phyloP scores from a whole-genome alignment of 2,888 invertebrate species.

The Campoplex capitator region DNA sequence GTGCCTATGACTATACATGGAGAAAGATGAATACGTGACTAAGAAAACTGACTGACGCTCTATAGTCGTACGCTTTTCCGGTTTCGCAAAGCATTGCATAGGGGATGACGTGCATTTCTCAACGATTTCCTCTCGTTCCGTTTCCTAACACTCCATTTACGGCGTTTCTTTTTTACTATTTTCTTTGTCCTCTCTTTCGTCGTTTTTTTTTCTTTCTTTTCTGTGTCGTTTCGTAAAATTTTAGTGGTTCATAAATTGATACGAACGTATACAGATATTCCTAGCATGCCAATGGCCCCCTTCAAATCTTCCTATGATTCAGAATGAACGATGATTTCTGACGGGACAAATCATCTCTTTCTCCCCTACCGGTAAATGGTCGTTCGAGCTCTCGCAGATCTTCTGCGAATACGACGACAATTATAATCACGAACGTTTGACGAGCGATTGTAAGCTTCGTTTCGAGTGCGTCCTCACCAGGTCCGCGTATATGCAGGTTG shows the following conservation, averaged over 20 bases:
- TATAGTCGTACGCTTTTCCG: not conserved
- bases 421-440: constrained; percentile 64
- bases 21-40: not conserved
- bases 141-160: not conserved
- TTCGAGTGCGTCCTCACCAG: constrained; percentile 13
- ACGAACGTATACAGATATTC: not conserved
- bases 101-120: not conserved
- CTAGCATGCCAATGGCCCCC: not conserved
- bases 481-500: not conserved
- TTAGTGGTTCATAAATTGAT: constrained; percentile 1
- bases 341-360: constrained; percentile 24
- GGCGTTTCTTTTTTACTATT: not conserved
- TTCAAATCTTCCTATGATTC: not conserved
- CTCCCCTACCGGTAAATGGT: not conserved
- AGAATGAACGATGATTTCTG: constrained; percentile 57
- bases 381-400: constrained; percentile 11
- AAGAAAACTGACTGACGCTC: not conserved
- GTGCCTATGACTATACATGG: not conserved
- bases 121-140: not conserved
- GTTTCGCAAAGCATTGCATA: constrained; percentile 13
- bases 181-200: no score
- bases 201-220: not conserved
- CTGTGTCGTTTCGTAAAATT: not conserved
- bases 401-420: constrained; percentile 49
- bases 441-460: constrained; percentile 55